Conservation (phyloP, 2,888 invertebrate species). For the Gari tellinella region DNA sequence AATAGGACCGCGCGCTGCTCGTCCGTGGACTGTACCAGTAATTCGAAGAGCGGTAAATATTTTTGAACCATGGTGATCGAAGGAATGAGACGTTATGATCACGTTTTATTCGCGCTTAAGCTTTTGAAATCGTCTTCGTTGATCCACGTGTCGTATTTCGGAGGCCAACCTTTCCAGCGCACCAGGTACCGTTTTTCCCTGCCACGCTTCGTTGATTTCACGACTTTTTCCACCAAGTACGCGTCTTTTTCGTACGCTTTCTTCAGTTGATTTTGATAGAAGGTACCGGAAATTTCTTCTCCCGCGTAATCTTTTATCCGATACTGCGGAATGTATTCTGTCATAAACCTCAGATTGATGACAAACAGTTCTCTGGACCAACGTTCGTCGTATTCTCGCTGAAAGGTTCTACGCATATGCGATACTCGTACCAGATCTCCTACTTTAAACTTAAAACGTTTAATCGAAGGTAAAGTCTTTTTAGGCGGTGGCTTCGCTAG, state of each 20-base stretch:
- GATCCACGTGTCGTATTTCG: constrained; percentile 41
- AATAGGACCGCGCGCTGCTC: constrained; percentile 26
- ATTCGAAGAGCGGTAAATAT: constrained; percentile 30
- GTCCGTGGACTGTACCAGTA: constrained; percentile 20
- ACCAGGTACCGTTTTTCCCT: constrained; percentile 14
- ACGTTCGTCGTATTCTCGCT: constrained; percentile 43
- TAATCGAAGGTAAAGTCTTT: not conserved
- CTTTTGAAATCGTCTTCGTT: constrained; percentile 29
- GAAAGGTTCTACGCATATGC: constrained; percentile 16
- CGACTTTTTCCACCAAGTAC: constrained; percentile 39
- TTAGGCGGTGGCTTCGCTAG: not conserved
- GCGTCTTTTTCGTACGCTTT: constrained; percentile 34
- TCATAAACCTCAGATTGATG: constrained; percentile 28
- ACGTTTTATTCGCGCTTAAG: not conserved
- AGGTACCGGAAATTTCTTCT: constrained; percentile 30
- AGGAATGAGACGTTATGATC: not conserved
- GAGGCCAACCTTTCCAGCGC: constrained; percentile 38
- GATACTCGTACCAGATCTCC: constrained; percentile 39
- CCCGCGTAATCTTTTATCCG: constrained; percentile 36
- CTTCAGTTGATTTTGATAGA: constrained; percentile 43
- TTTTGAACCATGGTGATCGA: constrained; percentile 13
- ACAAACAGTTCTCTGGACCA: constrained; percentile 35
- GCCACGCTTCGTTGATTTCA: constrained; percentile 7
- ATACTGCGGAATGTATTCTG: constrained; percentile 35
- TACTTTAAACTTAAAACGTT: constrained; percentile 20